These are phyloP conservation scores for Parnassius mnemosyne DNA, from an alignment of 2,888 invertebrate species.

Conservation along the genomic window DNA sequence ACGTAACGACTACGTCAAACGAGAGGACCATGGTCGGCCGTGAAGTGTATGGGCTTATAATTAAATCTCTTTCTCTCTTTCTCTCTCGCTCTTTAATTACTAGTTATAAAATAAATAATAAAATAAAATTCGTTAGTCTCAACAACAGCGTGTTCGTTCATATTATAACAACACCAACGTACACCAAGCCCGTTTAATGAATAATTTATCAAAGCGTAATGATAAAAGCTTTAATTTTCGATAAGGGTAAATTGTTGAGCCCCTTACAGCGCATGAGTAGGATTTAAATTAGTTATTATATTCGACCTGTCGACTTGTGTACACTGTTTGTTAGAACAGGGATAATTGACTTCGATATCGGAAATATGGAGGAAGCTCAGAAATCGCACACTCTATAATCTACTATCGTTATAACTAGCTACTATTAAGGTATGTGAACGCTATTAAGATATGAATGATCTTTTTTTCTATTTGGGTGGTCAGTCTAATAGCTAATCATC, in stretches of 20 bases:
- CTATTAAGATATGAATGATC: too few relatives aligned
- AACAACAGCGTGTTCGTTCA: slow-evolving; percentile 34
- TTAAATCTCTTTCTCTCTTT: too few relatives aligned
- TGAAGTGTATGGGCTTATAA: too few relatives aligned
- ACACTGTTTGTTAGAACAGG: slow-evolving; percentile 15
- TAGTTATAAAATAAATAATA: neutral
- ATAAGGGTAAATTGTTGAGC: slow-evolving; percentile 42
- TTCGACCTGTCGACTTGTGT: slow-evolving; percentile 29
- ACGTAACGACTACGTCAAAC: too few relatives aligned
- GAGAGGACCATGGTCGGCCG: too few relatives aligned
- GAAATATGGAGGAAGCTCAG: neutral
- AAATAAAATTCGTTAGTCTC: slow-evolving; percentile 18
- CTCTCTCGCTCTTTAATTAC: too few relatives aligned
- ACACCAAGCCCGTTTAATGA: slow-evolving; percentile 47
- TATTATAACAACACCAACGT: slow-evolving; percentile 22
- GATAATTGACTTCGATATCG: slow-evolving; percentile 17
- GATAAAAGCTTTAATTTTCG: slow-evolving; percentile 50
- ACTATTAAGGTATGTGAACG: too few relatives aligned
- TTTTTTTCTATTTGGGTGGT: too few relatives aligned
- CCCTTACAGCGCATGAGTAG: slow-evolving; percentile 29
- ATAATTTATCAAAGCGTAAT: slow-evolving; percentile 60
- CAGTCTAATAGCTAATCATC: too few relatives aligned
- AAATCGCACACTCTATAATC: too few relatives aligned
- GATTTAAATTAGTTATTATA: slow-evolving; percentile 32
- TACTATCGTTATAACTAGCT: too few relatives aligned